These are phyloP conservation scores for Hipparchia semele DNA, from an alignment of 2,888 invertebrate genomes.

Conservation along the genomic window DNA sequence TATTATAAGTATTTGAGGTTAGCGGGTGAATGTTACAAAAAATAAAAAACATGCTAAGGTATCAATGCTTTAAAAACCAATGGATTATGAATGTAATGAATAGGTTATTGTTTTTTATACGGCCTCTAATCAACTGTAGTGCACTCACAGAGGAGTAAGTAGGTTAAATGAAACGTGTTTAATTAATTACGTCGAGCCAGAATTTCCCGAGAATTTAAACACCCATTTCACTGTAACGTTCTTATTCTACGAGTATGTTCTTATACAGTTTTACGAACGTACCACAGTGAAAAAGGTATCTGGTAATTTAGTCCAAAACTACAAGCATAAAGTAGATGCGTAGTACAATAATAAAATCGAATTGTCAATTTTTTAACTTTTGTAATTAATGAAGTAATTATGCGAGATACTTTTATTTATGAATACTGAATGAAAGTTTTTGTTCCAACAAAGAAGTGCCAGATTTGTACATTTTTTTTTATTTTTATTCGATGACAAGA, in stretches of 20 bases:
- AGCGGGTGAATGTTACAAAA: no score
- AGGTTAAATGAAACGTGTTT: constrained; percentile 16
- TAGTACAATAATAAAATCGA: no score
- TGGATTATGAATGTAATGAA: neutral
- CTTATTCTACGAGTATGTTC: neutral
- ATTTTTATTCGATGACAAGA: no score
- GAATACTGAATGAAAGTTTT: neutral
- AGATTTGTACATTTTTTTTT: neutral
- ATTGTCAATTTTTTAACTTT: no score
- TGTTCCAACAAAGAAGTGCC: constrained; percentile 16
- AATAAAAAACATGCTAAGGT: neutral
- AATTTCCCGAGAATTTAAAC: neutral
- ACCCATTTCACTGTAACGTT: neutral
- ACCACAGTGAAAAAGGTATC: no score
- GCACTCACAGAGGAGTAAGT: constrained; percentile 15
- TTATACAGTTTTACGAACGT: no score
- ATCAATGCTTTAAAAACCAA: neutral
- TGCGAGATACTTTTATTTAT: neutral
- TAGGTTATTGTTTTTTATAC: neutral
- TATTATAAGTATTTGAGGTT: no score
- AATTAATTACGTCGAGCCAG: constrained; percentile 13
- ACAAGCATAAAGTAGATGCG: no score
- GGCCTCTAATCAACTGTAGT: constrained; percentile 23
- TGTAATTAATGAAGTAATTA: neutral
- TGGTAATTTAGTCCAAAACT: no score